Evolutionary conservation across 2,113 vertebrate species (phyloP), one percentile per base, ranked within the genome.

Genomic region (Mugil cephalus): DNA sequence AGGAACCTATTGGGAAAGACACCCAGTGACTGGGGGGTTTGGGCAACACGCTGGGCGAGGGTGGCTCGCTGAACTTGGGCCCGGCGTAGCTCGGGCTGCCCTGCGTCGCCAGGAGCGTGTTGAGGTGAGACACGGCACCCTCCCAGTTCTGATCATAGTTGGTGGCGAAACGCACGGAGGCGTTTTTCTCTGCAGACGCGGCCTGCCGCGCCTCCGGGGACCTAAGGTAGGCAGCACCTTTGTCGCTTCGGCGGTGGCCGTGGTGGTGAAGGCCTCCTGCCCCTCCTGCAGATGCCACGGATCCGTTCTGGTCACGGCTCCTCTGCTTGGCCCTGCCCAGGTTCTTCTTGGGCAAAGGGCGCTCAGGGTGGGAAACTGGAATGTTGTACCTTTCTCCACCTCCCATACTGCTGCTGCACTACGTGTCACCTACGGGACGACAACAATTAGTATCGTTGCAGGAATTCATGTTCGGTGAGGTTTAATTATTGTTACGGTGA

Each of bases 11-110:
- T 40, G 96, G 92, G 87, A 97, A 95, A 45, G 95, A 94, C 84
- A 99, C 96, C 98, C 98, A 99, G 88, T 99, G 97, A 77, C 96
- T 98, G 4, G 97, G 97, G 59, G 97, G 98, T 72, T 96, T 97
- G 67, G 98, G 98, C 80, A 99, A 94, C 78, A 99, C 96, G 82
- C 97, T 99, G 47, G 98, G 97, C 45, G 95, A 97, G 24, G 98
- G 98, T 0, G 98, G 97, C 89, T 99, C 97, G 10, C 98, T 99
- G 80, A 99, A 99, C 89, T 99, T 99, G 40, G 97, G 96, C 81
- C 98, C 98, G 21, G 98, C 98, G 34, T 99, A 99, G 91, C 96
- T 96, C 40, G 96, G 96, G 71, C 92, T 95, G 70, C 93, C 91
- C 67, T 96, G 96, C 80, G 95, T 81, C 45, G 91, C 89, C 87